Evolutionary conservation across 1,140 invertebrate species (phyloP), one percentile per base, ranked within the genome.

Genomic region (Lanistes nyassanus): DNA sequence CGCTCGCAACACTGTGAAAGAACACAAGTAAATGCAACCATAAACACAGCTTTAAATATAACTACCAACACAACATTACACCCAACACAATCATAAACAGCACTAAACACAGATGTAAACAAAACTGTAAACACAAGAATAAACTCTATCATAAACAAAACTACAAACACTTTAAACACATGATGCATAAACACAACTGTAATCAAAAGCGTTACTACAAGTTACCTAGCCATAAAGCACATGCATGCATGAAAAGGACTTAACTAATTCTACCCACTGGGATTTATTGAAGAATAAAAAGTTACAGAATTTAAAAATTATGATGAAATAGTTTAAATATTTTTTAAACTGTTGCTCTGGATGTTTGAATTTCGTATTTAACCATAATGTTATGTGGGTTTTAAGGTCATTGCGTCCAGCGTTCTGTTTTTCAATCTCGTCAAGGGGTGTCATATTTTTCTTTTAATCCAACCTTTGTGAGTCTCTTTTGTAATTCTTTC

Each of bases 1-100:
- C 98, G 91, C 76, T 96, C 94, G 51, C 80, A 81, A 79, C 81
- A 83, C 83, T 86, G 77, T 42, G 26, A 13, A 51, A 36, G 37
- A 21, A n/a, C 6, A 69, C 66, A 39, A 36, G 34, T 42, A 7
- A 62, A 26, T 26, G 31, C 21, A 62, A 11, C 31, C 13, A 23
- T 13, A 53, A 53, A 53, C 51, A 13, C 13, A 53, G 23, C 51
- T 13, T 13, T 53, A 13, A 13, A 23, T 13, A 53, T 11, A 13
- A 53, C n/a, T n/a, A n/a, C n/a, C n/a, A n/a, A n/a, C n/a, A n/a
- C n/a, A n/a, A n/a, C n/a, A n/a, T n/a, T n/a, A n/a, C n/a, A 67
- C 34, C 39, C 65, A 67, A 13, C n/a, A n/a, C n/a, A n/a, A n/a
- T n/a, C n/a, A n/a, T n/a, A n/a, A n/a, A n/a, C n/a, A n/a, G n/a